Conservation (phyloP, 2,888 invertebrate species). For the Monopis laevigella region DNA sequence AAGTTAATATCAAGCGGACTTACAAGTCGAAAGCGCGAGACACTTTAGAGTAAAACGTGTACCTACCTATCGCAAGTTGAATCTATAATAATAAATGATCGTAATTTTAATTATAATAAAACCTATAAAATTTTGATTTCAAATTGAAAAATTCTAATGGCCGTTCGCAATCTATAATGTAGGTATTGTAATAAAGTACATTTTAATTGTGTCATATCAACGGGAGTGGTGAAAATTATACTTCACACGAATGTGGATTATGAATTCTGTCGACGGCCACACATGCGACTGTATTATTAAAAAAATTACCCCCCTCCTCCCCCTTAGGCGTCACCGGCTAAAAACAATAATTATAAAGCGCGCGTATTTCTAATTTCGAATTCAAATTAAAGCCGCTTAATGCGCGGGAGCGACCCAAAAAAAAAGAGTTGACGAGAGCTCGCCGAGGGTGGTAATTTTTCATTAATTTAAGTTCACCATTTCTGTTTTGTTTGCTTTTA, state of each 20-base stretch:
- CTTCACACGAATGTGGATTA: conserved; percentile 6
- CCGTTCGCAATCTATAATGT: no score
- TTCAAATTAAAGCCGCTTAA: conserved; percentile 69
- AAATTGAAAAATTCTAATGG: no score
- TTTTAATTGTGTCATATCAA: no score
- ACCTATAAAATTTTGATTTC: no score
- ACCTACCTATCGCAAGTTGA: no score
- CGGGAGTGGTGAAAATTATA: no score
- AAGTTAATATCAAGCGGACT: no score
- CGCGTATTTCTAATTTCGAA: conserved; percentile 69
- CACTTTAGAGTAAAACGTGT: no score
- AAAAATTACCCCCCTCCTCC: conserved; percentile 2
- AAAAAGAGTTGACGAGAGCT: conserved; percentile 67
- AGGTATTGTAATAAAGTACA: no score
- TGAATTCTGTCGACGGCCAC: conserved; percentile 4
- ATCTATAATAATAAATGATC: no score
- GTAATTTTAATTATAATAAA: no score
- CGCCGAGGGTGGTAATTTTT: conserved; percentile 68
- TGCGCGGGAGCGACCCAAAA: conserved; percentile 66
- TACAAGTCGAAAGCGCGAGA: no score
- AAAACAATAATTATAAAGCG: conserved; percentile 66
- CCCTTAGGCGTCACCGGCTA: conserved; percentile 35
- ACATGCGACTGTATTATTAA: conserved; percentile 10
- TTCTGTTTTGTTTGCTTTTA: conserved; percentile 69
- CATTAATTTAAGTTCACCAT: conserved; percentile 69